Conservation (phyloP, 2,797 vertebrate species). For the Taeniopygia guttata region DNA sequence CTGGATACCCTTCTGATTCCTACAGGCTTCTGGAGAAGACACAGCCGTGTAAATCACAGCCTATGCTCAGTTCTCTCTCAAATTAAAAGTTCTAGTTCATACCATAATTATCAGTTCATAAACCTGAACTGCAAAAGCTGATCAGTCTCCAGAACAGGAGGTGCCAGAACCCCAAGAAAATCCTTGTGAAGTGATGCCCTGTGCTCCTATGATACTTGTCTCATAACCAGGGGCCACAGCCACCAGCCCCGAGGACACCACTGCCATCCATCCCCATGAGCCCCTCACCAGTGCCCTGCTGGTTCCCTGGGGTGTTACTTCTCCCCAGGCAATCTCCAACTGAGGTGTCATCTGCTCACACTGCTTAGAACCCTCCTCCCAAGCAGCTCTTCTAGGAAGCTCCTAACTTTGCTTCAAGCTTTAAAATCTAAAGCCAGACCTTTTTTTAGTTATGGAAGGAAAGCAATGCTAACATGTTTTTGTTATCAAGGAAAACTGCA, state of each 20-base stretch:
- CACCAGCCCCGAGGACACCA: not conserved
- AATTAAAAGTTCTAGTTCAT: not conserved
- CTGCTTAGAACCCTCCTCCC: not conserved
- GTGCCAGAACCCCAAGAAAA: not conserved
- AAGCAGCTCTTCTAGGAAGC: not conserved
- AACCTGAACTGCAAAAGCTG: not conserved
- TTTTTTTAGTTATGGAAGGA: slow-evolving; percentile 4
- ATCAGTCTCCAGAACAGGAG: not conserved
- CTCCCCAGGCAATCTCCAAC: not conserved
- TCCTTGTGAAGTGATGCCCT: not conserved
- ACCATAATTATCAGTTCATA: not conserved
- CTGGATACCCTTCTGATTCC: not conserved
- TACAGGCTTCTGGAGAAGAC: not conserved
- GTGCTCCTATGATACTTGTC: not conserved
- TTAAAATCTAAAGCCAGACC: not conserved
- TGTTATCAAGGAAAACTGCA: not conserved
- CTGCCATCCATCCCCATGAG: not conserved
- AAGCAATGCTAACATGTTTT: not conserved
- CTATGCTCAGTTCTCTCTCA: not conserved
- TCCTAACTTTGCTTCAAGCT: not conserved
- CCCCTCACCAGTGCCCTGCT: not conserved
- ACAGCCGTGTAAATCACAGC: not conserved
- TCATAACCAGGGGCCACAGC: not conserved
- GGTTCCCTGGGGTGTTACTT: not conserved
- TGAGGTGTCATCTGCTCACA: not conserved